Evolutionary conservation across 2,888 invertebrate species (phyloP).

Genomic region (Leptopilina drosophilae): DNA sequence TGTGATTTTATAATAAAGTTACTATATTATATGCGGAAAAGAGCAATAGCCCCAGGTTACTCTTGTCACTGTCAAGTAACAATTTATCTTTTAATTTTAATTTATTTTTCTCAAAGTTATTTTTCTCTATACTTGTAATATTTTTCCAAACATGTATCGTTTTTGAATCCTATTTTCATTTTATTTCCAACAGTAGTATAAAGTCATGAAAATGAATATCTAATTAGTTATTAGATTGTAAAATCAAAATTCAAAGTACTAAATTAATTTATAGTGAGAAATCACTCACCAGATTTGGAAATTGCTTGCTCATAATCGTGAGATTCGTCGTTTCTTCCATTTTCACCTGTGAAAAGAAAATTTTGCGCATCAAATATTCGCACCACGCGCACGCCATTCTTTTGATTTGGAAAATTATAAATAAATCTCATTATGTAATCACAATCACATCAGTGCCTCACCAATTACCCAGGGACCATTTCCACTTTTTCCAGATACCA

Average conservation of each 20-base stretch:
- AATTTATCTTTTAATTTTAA: not conserved
- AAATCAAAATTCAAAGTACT: too few relatives aligned
- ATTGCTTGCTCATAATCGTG: slow-evolving; percentile 86
- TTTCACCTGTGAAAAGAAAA: slow-evolving; percentile 43
- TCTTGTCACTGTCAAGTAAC: too few relatives aligned
- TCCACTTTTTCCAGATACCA: slow-evolving; percentile 49
- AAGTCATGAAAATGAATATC: not conserved
- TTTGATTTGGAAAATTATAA: slow-evolving; percentile 1
- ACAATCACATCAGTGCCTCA: slow-evolving; percentile 44
- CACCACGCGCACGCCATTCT: slow-evolving; percentile 22
- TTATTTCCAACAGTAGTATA: too few relatives aligned
- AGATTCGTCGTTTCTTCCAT: slow-evolving; percentile 55
- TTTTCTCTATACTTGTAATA: too few relatives aligned
- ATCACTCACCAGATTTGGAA: slow-evolving; percentile 79
- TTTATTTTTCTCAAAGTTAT: too few relatives aligned
- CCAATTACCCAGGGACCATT: slow-evolving; percentile 53
- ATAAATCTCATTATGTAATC: slow-evolving; percentile 43
- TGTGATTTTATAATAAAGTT: too few relatives aligned
- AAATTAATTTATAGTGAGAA: not conserved
- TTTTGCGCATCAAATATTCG: slow-evolving; percentile 28
- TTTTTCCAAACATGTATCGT: too few relatives aligned
- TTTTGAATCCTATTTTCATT: too few relatives aligned
- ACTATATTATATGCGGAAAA: not conserved
- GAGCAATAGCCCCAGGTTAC: not conserved
- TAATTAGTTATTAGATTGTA: not conserved